Evolutionary conservation across 2,797 vertebrate species (phyloP), one percentile per base, ranked within the genome.

Genomic region (Gobionotothen gibberifrons): DNA sequence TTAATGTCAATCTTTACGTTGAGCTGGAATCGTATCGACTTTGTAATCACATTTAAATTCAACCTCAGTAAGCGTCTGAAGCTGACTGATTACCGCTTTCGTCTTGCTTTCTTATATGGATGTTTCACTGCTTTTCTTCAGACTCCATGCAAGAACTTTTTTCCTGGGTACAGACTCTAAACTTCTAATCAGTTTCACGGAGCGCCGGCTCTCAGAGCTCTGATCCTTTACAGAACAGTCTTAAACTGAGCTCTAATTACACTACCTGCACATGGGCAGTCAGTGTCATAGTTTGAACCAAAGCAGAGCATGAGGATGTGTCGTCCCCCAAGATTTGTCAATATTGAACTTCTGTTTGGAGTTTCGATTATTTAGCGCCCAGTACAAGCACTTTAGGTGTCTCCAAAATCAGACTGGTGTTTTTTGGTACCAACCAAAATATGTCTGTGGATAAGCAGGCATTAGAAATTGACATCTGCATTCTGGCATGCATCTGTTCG

Each of bases 141-240:
- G 47, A 62, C 15, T n/a, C 9, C n/a, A 48, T 26, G 51, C 59
- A 36, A 29, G 19, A 74, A 73, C 72, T 56, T 47, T 81, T 40
- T 14, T 14, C 9, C 26, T 17, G 22, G 7, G 19, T 29, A 40
- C 19, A 43, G 36, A 26, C 7, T 8, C n/a, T 9, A 16, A 83
- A 83, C 78, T 79, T 88, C 76, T 58, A 81, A 81, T 81, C 65
- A 43, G 68, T 71, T 53, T 46, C 43, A 49, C 32, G 36, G 51
- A 43, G 26, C 2, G 17, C 51, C n/a, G 6, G 3, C 70, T 70
- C 53, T 53, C 32, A 3, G 53, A 49, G 46, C 58, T 80, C 22
- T 85, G 70, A 81, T 72, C 53, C 55, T 53, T 53, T 58, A 22
- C 3, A 2, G 9, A 26, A 42, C 32, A 36, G 40, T 9, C 4